Conservation (phyloP, 2,797 vertebrate species). For the Crocodylus rhombifer region DNA sequence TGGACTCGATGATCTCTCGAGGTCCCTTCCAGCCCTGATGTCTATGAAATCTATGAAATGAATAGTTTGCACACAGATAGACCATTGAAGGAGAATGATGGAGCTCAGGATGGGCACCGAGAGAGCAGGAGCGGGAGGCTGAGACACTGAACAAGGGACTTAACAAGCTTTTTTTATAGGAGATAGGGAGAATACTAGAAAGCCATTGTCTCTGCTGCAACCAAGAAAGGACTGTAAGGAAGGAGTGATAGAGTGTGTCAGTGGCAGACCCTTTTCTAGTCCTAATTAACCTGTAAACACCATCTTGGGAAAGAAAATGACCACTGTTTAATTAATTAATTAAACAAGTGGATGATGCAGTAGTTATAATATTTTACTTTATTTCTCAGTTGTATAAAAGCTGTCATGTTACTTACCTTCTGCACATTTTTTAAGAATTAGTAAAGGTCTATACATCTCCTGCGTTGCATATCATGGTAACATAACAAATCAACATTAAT, state of each 20-base stretch:
- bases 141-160: not conserved
- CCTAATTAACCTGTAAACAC: not conserved
- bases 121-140: not conserved
- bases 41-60: too few species aligned
- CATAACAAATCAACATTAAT: not conserved
- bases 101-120: not conserved
- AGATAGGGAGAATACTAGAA: not conserved
- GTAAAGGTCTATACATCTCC: not conserved
- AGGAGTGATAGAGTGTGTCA: not conserved
- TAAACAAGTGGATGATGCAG: not conserved
- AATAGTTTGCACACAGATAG: too few species aligned
- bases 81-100: not conserved
- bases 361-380: not conserved
- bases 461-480: not conserved
- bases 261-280: not conserved
- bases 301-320: not conserved
- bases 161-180: not conserved
- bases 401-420: not conserved
- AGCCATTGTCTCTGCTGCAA: not conserved
- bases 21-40: too few species aligned
- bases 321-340: too few species aligned
- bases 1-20: too few species aligned
- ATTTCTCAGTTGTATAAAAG: not conserved
- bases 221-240: not conserved
- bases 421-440: not conserved